Percentiles rank a stretch among this genome's conserved stretches.
These are phyloP conservation scores for Drosophila nigricruria DNA, from an alignment of 2,888 invertebrate species.

Conservation along the genomic window DNA sequence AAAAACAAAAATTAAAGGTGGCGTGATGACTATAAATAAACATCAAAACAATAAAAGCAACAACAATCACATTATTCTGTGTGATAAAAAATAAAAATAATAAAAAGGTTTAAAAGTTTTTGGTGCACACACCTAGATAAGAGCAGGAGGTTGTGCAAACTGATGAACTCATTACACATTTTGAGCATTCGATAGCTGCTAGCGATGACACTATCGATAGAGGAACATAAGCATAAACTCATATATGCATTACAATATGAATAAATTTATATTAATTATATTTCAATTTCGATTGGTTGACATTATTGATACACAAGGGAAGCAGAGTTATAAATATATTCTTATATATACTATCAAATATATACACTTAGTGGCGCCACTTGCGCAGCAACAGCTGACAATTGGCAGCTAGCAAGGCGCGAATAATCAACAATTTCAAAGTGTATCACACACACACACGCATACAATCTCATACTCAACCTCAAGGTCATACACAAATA, in stretches of 20 bases:
- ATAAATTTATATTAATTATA: neutral
- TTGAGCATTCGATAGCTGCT: neutral
- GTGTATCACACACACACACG: neutral
- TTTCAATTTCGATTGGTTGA: neutral
- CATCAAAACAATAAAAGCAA: conserved; percentile 56
- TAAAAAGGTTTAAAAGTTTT: conserved; percentile 10
- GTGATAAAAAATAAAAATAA: conserved; percentile 53
- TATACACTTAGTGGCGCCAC: conserved; percentile 39
- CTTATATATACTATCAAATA: neutral
- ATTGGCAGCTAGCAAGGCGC: conserved; percentile 13
- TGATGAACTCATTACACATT: neutral
- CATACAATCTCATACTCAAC: neutral
- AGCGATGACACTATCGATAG: conserved; percentile 1
- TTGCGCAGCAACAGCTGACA: conserved; percentile 46
- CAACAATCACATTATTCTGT: conserved; percentile 35
- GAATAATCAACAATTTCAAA: conserved; percentile 10
- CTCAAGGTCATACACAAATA: conserved; percentile 39
- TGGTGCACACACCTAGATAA: conserved; percentile 14
- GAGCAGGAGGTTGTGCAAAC: neutral
- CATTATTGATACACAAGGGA: neutral
- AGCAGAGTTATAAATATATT: neutral
- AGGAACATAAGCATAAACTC: too few relatives aligned
- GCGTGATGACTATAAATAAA: conserved; percentile 74
- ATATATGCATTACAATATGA: neutral
- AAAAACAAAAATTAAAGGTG: conserved; percentile 45